A percentile compares a stretch with the other conserved stretches of the same genome.
phyloP scores from a whole-genome alignment of 1,140 invertebrate species.

The Rhizoglyphus robini region DNA sequence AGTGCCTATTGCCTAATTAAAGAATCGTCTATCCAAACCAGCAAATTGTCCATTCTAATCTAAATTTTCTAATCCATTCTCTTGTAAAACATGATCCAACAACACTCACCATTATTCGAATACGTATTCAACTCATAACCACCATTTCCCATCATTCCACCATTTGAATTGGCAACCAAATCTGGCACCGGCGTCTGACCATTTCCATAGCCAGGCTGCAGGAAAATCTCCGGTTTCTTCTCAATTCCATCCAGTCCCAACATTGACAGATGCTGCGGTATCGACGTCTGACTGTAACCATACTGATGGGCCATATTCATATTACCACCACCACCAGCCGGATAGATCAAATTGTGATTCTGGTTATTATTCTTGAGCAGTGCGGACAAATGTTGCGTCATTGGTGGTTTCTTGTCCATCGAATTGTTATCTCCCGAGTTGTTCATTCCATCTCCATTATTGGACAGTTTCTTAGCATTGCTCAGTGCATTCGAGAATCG shows the following conservation, averaged over 20 bases:
- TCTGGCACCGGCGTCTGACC: conserved; percentile 26
- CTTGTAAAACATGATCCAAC: not conserved
- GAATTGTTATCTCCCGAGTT: not conserved
- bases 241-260: conserved; percentile 24
- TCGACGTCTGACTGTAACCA: not conserved
- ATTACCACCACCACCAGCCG: too few species aligned
- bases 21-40: too few species aligned
- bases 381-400: not conserved
- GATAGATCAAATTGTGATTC: not conserved
- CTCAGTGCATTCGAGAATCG: not conserved
- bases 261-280: conserved; percentile 25
- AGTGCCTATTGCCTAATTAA: too few species aligned
- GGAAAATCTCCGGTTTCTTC: conserved; percentile 26
- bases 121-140: conserved; percentile 10
- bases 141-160: not conserved
- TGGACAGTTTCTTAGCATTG: not conserved
- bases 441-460: conserved; percentile 6
- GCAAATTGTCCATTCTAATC: too few species aligned
- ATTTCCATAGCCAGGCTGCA: conserved; percentile 25
- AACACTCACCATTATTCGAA: not conserved
- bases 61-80: too few species aligned
- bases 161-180: conserved; percentile 21
- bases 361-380: not conserved
- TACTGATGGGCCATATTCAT: too few species aligned
- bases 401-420: not conserved